Evolutionary conservation across 1,140 invertebrate species (phyloP).

Genomic region (Zaprionus lachaisei): DNA sequence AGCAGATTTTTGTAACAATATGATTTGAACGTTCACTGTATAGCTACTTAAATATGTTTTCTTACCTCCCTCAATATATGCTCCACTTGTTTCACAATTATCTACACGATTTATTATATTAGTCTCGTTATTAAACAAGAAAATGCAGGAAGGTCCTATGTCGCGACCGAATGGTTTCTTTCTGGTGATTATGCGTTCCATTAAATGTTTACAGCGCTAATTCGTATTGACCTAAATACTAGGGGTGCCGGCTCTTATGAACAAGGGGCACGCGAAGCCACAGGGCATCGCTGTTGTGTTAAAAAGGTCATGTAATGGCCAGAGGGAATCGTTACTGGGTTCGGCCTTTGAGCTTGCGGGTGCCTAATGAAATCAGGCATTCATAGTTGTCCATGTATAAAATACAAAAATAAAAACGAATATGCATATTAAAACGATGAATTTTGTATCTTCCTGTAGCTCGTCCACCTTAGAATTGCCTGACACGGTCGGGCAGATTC

Average conservation of each 20-base stretch:
- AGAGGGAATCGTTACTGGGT: conserved; percentile 19
- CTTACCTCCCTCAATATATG: background rate
- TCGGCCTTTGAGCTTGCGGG: background rate
- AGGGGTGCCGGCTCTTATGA: conserved; percentile 21
- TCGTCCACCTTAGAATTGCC: conserved; percentile 62
- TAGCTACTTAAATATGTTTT: background rate
- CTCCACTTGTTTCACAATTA: background rate
- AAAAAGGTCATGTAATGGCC: conserved; percentile 4
- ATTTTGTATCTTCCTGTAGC: conserved; percentile 42
- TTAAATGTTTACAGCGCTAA: conserved; percentile 32
- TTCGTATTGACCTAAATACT: conserved; percentile 55
- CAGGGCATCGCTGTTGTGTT: conserved; percentile 17
- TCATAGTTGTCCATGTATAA: conserved; percentile 7
- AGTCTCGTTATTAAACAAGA: too few relatives aligned
- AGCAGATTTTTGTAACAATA: background rate
- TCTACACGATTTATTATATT: background rate
- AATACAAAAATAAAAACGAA: conserved; percentile 11
- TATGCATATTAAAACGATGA: background rate
- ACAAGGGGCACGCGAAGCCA: conserved; percentile 38
- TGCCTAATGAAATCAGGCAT: conserved; percentile 22
- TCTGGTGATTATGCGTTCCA: conserved; percentile 13
- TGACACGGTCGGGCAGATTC: conserved; percentile 39
- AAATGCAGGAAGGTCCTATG: too few relatives aligned
- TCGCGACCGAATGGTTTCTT: too few relatives aligned
- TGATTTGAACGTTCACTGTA: background rate